phyloP scores from a whole-genome alignment of 92 coral and sea anemone genomes.

The Scolanthus callimorphus region DNA sequence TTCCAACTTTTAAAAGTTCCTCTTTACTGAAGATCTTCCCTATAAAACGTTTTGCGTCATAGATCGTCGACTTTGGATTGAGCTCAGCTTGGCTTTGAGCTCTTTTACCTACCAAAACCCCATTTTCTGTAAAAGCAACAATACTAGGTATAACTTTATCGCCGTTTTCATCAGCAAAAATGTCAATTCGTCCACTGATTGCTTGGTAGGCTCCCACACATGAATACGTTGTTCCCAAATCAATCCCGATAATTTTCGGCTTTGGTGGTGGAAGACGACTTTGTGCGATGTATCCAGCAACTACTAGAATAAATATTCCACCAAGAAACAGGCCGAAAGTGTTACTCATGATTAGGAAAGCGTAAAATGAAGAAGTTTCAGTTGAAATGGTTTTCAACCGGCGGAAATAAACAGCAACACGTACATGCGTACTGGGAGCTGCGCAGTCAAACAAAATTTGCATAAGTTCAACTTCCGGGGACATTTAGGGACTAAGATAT shows the following conservation, averaged over 20 bases:
- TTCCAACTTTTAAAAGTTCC: conserved; percentile 53
- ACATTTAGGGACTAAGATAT: no score
- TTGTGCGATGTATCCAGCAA: conserved; percentile 99
- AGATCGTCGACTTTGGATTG: conserved; percentile 82
- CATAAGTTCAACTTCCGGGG: no score
- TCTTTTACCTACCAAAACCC: conserved; percentile 79
- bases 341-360: conserved; percentile 57
- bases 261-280: conserved; percentile 99
- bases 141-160: conserved; percentile 93
- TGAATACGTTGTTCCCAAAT: conserved; percentile 94
- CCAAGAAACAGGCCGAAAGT: conserved; percentile 84
- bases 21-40: conserved; percentile 82
- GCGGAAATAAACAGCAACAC: conserved; percentile 56
- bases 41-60: conserved; percentile 91
- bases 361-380: background rate
- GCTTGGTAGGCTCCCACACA: conserved; percentile 96
- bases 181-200: conserved; percentile 86
- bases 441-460: no score
- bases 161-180: conserved; percentile 74
- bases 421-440: conserved; percentile 80
- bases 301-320: conserved; percentile 78
- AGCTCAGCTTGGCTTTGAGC: conserved; percentile 90
- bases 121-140: conserved; percentile 82
- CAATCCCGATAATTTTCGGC: conserved; percentile 93
- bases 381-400: background rate